Evolutionary conservation across 2,113 vertebrate species (phyloP).

Genomic region (Odontophorus gujanensis): DNA sequence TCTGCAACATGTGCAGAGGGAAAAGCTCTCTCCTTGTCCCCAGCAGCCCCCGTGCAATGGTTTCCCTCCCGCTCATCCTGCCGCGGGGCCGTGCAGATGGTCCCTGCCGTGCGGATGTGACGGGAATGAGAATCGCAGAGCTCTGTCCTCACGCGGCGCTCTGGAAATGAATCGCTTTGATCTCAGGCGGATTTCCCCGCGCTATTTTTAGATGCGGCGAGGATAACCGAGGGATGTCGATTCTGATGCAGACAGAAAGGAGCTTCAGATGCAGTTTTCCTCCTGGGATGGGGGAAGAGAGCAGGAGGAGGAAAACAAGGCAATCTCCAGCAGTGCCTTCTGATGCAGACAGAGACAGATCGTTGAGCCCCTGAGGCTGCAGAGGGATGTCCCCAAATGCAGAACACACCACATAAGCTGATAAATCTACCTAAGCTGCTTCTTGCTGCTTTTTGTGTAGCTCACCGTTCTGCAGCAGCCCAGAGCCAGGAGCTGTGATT

Average conservation of each 20-base stretch:
- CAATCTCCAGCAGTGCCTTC: not conserved
- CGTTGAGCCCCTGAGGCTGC: not conserved
- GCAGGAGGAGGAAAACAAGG: constrained; percentile 15
- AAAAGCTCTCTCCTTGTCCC: not conserved
- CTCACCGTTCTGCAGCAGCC: not conserved
- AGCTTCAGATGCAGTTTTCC: constrained; percentile 23
- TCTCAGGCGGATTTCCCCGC: constrained; percentile 56
- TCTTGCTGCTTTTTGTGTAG: not conserved
- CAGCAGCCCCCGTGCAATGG: accelerated
- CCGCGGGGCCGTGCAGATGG: not conserved
- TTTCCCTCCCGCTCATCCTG: not conserved
- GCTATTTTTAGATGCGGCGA: constrained; percentile 49
- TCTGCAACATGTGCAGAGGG: not conserved
- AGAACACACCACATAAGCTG: not conserved
- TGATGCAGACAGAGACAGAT: not conserved
- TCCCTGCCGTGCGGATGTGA: constrained; percentile 22
- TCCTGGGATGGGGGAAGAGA: constrained; percentile 11
- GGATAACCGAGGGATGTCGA: constrained; percentile 43
- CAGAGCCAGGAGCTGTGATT: not conserved
- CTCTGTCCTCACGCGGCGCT: not conserved
- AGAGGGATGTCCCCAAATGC: not conserved
- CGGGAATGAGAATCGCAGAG: not conserved
- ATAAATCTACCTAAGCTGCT: not conserved
- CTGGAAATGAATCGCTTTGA: constrained; percentile 47
- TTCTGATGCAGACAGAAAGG: constrained; percentile 49